Evolutionary conservation across 2,797 vertebrate species (phyloP), one percentile per base, ranked within the genome.

Genomic region (Sebastes miniatus): DNA sequence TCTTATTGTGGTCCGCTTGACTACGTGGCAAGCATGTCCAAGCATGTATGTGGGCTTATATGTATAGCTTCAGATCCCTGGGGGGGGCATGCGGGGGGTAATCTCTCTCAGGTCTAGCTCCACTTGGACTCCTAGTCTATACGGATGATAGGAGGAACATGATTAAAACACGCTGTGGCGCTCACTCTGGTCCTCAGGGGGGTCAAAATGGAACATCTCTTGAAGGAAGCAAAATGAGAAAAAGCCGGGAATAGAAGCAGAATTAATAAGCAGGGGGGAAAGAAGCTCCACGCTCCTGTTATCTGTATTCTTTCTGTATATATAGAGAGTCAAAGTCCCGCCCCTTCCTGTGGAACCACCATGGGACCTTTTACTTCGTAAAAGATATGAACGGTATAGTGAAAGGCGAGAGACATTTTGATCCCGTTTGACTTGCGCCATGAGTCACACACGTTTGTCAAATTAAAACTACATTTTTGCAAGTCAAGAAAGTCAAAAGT

Each of bases 21-120:
- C 72, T 79, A 79, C 68, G 77, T 84, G 81, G 83, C 34, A 25
- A 80, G 85, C 87, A 87, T 88, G 87, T 84, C 80, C 66, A 76
- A 86, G 78, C 81, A 62, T 83, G 83, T 18, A 68, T 29, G 75
- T 76, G 22, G 76, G 59, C 29, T 85, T 79, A 68, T 82, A 68
- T 54, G 69, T 79, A 77, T 32, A 16, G 69, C 65, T 70, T 67
- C 32, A 70, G 78, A 36, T 81, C 73, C 83, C 64, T 58, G n/a
- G 56, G 50, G 73, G 69, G 77, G 79, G 61, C 22, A 76, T 79
- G 65, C 18, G 34, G 7, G 71, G 69, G 73, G 54, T 88, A 89
- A 91, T 91, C 83, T 83, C 58, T 80, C 34, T 71, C 57, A 8
- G 27, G 70, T 73, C 80, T 69, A 52, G 76, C 12, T 22, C 68